Base-by-base conservation (phyloP, 1,140 invertebrate species). In the Tetranychus cinnabarinus region DNA sequence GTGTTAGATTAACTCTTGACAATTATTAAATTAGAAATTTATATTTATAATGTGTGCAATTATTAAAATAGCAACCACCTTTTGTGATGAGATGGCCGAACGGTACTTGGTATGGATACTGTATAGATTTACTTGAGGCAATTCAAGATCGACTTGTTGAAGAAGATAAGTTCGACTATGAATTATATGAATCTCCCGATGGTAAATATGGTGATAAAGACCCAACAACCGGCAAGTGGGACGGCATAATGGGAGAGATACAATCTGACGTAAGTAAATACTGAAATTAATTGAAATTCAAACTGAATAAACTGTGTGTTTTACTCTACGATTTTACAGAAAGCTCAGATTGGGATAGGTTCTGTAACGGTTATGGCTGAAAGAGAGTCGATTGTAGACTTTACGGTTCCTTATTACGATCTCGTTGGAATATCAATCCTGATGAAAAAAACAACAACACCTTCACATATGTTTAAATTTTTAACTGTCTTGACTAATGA, bases 351-450 rank as follows among this genome's bases (percentile, higher is more conserved):
- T 63, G 89, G 83, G 0, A 69, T 95, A 4, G 84, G 83, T 0
- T 83, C 87, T 0, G 75, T 93, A 64, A 86, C 86, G 0, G 89
- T 93, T 0, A 92, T 92, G 84, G 88, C 89, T 0, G 90, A 95
- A 71, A 76, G 90, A 31, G 90, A 95, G 71, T 89, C 86, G 66
- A 87, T 91, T 0, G 84, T 95, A 0, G 90, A 93, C 71, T 93
- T 92, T 67, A 95, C 89, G 0, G 88, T 93, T 0, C 88, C 90
- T 0, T 93, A 90, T 69, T 95, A 95, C 69, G 91, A 95, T 73
- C 75, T 93, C 42, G 89, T 95, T 0, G 90, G 91, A 0, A 87
- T 92, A 33, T 88, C 86, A 0, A 93, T 95, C 65, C 74, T 95
- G 65, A 89, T 90, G 83, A 82, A 82, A 67, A 80, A 86, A 67